A percentile compares a stretch with the other conserved stretches of the same genome.
Conservation (phyloP, 2,888 invertebrate genomes). For the Monopis laevigella region DNA sequence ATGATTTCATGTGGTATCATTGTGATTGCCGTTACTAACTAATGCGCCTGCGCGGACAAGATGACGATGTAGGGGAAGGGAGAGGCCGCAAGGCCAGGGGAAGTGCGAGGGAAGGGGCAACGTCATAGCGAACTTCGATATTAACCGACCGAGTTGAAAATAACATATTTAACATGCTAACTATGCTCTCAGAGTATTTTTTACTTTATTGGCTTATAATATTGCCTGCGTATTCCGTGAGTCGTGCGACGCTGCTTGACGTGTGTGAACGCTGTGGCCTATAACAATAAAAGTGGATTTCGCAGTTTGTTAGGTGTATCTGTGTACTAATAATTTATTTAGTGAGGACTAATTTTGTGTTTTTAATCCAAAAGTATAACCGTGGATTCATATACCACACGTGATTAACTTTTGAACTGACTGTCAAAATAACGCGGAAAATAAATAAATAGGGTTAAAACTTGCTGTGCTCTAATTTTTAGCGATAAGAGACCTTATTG, state of each 20-base stretch:
- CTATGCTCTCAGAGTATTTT: constrained; percentile 16
- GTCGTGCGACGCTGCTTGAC: constrained; percentile 59
- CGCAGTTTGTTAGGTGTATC: neutral
- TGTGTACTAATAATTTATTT: too few relatives aligned
- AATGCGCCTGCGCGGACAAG: constrained; percentile 53
- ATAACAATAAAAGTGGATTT: constrained; percentile 45
- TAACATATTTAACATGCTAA: constrained; percentile 17
- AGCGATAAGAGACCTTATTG: constrained; percentile 41
- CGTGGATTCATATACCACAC: too few relatives aligned
- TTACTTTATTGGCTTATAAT: constrained; percentile 31
- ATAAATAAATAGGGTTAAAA: constrained; percentile 61
- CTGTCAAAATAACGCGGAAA: constrained; percentile 58
- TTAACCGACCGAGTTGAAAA: constrained; percentile 43
- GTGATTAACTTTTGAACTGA: constrained; percentile 18
- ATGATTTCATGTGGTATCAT: constrained; percentile 36
- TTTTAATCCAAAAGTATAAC: too few relatives aligned
- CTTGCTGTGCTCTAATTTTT: constrained; percentile 33
- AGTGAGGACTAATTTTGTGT: too few relatives aligned
- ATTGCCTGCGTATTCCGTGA: constrained; percentile 55
- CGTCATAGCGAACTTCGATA: constrained; percentile 61
- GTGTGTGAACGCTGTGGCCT: constrained; percentile 50
- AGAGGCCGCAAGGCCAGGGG: constrained; percentile 56
- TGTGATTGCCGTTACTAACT: constrained; percentile 43
- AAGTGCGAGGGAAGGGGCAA: constrained; percentile 44
- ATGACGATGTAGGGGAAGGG: constrained; percentile 34